phyloP scores from a whole-genome alignment of 2,888 invertebrate genomes.

The Euclidia mi region DNA sequence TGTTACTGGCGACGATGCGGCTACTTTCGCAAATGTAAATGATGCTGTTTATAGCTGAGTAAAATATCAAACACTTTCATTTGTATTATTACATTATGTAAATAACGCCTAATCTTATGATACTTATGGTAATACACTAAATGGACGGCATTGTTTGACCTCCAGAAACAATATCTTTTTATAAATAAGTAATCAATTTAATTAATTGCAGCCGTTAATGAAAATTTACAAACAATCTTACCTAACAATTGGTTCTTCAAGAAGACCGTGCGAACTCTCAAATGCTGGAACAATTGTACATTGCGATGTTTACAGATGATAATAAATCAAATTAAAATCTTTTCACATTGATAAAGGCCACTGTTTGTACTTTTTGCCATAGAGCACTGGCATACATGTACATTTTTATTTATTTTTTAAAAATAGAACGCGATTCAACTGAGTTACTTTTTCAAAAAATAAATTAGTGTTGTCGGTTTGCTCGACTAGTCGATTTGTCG shows the following conservation, averaged over 20 bases:
- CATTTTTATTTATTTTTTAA: conserved; percentile 23
- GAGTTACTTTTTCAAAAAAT: conserved; percentile 16
- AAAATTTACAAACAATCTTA: conserved; percentile 61
- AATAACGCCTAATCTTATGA: conserved; percentile 25
- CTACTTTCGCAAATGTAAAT: conserved; percentile 55
- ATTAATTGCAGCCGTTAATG: conserved; percentile 18
- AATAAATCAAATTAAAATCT: conserved; percentile 58
- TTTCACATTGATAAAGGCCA: conserved; percentile 55
- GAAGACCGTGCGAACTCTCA: conserved; percentile 69
- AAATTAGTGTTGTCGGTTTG: conserved; percentile 22
- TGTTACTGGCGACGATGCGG: conserved; percentile 21
- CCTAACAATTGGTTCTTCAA: conserved; percentile 64
- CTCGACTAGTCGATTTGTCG: conserved; percentile 30
- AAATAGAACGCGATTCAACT: conserved; percentile 40
- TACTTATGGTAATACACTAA: conserved; percentile 25
- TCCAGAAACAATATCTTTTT: conserved; percentile 15
- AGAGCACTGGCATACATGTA: conserved; percentile 42
- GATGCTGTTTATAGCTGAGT: conserved; percentile 17
- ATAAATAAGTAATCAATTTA: conserved; percentile 26
- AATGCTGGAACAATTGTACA: conserved; percentile 68
- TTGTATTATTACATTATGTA: conserved; percentile 35
- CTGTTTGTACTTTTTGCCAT: conserved; percentile 45
- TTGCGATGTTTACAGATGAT: conserved; percentile 57
- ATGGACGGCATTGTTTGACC: conserved; percentile 24
- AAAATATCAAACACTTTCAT: conserved; percentile 43